Base-by-base conservation (phyloP, 1,140 invertebrate genomes). In the Hycleus phaleratus region DNA sequence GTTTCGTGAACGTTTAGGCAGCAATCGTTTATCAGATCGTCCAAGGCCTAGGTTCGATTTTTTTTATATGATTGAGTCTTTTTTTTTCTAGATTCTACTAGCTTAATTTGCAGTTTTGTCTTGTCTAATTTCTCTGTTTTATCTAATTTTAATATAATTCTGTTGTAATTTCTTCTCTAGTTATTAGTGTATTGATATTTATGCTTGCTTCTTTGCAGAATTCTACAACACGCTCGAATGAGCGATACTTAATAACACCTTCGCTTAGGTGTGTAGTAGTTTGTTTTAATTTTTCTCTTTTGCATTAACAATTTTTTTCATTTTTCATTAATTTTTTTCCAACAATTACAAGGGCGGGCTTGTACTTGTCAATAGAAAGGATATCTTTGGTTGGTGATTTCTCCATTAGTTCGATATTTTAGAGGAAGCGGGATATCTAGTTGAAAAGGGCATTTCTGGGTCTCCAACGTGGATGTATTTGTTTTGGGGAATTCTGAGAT, bases 1-100 rank as follows among this genome's bases (percentile, higher is more conserved):
- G 63, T 91, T 91, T 77, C 80, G 90, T 69, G 91, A 94, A 76
- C 82, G 90, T 59, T 81, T 92, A 46, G 89, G 88, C 71, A 93
- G 90, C 77, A 91, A 90, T 70, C 82, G 89, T 32, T 77, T 91
- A 62, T 83, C 86, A 49, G 90, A 93, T 71, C 85, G 88, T 68
- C 85, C 87, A 65, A 76, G 90, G 76, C 85, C 88, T 73, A 86
- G 88, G 84, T 89, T 85, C 77, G 83, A 81, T 75, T 69, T 60
- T 57, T 48, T 55, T 7, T 46, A 32, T 18, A 18, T 18, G 32
- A 4, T 32, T 32, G 32, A 32, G 32, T 7, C 18, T 18, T 32
- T 7, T 3, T 32, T 5, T 32, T 32, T 32, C 32, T 32, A 5
- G 32, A 32, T 32, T 32, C 32, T 32, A 7, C 18, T 18, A 18